Evolutionary conservation across 2,113 vertebrate genomes (phyloP).

Genomic region (Trematocara marginatum): DNA sequence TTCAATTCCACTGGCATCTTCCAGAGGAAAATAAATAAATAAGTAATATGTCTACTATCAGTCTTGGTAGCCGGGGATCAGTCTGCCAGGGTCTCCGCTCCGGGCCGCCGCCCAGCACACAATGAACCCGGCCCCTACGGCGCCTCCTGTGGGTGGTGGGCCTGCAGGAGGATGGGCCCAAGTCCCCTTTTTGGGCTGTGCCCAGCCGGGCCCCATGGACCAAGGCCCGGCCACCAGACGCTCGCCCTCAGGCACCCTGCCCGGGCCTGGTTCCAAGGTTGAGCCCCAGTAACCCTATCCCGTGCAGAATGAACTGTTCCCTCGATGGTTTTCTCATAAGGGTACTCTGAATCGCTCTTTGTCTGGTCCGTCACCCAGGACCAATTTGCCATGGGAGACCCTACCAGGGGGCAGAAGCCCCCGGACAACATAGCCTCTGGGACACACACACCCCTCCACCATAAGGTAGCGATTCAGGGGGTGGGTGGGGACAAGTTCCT

Average conservation of each 20-base stretch:
- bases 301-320: not conserved
- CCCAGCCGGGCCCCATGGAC: not conserved
- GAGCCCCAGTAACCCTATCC: not conserved
- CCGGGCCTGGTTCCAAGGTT: not conserved
- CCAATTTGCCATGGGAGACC: not conserved
- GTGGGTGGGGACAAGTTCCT: not conserved
- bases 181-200: not conserved
- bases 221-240: not conserved
- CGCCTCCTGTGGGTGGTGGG: not conserved
- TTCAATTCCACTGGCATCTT: not conserved
- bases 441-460: not conserved
- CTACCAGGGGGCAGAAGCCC: not conserved
- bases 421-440: not conserved
- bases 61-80: not conserved
- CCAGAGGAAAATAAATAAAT: not conserved
- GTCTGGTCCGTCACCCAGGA: not conserved
- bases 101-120: fast-evolving
- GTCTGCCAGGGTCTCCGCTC: not conserved
- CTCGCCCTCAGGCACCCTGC: not conserved
- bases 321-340: not conserved
- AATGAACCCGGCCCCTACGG: not conserved
- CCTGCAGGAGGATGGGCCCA: not conserved
- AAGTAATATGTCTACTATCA: not conserved
- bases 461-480: not conserved
- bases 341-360: not conserved